Conservation (phyloP, 2,797 vertebrate genomes). For the Meriones psammophilus region DNA sequence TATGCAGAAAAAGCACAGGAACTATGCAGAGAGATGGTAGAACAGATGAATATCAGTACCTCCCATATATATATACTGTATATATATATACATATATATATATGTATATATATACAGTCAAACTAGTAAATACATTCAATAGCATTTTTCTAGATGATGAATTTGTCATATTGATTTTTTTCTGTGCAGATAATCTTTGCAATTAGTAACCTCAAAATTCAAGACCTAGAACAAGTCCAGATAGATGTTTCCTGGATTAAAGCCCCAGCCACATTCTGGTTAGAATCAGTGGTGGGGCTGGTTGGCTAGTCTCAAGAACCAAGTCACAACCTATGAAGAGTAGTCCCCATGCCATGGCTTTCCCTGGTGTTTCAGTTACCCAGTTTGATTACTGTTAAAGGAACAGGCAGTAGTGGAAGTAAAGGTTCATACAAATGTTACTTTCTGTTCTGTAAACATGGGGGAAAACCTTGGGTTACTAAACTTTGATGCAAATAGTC, state of each 20-base stretch:
- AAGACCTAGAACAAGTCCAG: slow-evolving; percentile 33
- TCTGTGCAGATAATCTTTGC: not conserved
- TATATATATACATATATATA: no score
- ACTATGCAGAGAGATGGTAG: not conserved
- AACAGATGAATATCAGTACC: not conserved
- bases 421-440: slow-evolving; percentile 19
- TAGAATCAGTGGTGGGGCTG: not conserved
- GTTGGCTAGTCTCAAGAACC: not conserved
- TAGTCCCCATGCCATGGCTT: not conserved
- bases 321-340: slow-evolving; percentile 28
- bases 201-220: slow-evolving; percentile 16
- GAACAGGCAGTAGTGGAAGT: not conserved
- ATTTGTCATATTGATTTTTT: slow-evolving; percentile 7
- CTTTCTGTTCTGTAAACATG: not conserved
- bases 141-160: slow-evolving; percentile 28
- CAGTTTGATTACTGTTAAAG: not conserved
- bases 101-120: not conserved
- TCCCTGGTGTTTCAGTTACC: not conserved
- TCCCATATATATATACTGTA: not conserved
- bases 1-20: slow-evolving; percentile 47
- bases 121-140: slow-evolving; percentile 18
- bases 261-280: slow-evolving; percentile 3
- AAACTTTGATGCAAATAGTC: slow-evolving; percentile 42
- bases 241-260: slow-evolving; percentile 13
- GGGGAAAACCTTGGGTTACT: not conserved